A percentile compares a stretch with the other conserved stretches of the same genome.
Evolutionary conservation across 2,888 invertebrate genomes (phyloP).

Genomic region (Isotomurus palustris): DNA sequence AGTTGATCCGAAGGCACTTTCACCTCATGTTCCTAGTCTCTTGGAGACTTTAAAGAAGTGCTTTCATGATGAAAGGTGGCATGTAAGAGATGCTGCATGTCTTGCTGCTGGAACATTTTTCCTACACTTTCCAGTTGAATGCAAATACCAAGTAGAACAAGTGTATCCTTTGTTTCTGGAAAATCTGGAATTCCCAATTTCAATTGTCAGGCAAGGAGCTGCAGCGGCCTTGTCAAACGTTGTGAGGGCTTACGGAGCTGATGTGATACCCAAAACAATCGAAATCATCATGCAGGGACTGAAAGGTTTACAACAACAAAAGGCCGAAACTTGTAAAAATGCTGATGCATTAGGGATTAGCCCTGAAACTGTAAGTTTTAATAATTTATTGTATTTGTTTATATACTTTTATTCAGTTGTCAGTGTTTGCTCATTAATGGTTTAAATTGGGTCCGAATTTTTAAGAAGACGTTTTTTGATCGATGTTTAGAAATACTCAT

Average conservation of each 20-base stretch:
- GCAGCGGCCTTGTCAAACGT: constrained; percentile 54
- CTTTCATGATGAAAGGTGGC: constrained; percentile 58
- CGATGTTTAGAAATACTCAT: constrained; percentile 54
- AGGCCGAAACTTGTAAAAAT: constrained; percentile 47
- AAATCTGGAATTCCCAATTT: constrained; percentile 54
- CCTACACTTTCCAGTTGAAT: constrained; percentile 54
- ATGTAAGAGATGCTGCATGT: constrained; percentile 58
- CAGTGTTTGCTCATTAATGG: neutral
- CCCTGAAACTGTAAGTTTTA: constrained; percentile 21
- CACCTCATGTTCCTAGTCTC: constrained; percentile 51
- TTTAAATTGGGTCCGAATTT: neutral
- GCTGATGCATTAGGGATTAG: constrained; percentile 18
- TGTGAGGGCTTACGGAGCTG: constrained; percentile 50
- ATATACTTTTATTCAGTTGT: too few relatives aligned
- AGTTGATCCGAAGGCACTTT: constrained; percentile 49
- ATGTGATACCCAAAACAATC: constrained; percentile 49
- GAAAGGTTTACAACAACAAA: constrained; percentile 51
- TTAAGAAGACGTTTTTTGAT: neutral
- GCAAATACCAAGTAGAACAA: constrained; percentile 49
- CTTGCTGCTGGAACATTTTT: constrained; percentile 56
- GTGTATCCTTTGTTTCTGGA: constrained; percentile 53
- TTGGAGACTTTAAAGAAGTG: constrained; percentile 53
- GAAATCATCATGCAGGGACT: constrained; percentile 51
- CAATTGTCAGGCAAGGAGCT: constrained; percentile 57
- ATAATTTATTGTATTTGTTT: neutral